Evolutionary conservation across 2,888 invertebrate species (phyloP).

Genomic region (Melolontha melolontha): DNA sequence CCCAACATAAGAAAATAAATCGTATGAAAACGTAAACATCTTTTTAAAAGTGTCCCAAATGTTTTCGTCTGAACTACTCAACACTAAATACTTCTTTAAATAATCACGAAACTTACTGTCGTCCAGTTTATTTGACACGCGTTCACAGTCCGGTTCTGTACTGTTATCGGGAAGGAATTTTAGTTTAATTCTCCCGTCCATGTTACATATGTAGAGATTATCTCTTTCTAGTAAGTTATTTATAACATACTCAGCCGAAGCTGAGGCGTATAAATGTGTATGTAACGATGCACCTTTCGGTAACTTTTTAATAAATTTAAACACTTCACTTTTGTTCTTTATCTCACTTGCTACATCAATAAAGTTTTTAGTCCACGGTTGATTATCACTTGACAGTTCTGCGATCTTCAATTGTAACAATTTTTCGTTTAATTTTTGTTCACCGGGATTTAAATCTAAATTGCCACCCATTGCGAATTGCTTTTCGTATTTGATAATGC

Average conservation of each 20-base stretch:
- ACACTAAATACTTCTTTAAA: slow-evolving; percentile 47
- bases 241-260: slow-evolving; percentile 69
- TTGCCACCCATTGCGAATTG: slow-evolving; percentile 44
- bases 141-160: slow-evolving; percentile 63
- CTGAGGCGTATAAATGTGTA: slow-evolving; percentile 75
- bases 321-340: slow-evolving; percentile 70
- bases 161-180: slow-evolving; percentile 56
- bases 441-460: slow-evolving; percentile 44
- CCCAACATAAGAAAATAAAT: slow-evolving; percentile 32
- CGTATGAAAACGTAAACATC: slow-evolving; percentile 41
- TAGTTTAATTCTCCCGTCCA: slow-evolving; percentile 54
- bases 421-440: slow-evolving; percentile 46
- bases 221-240: slow-evolving; percentile 71
- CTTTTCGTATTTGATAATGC: slow-evolving; percentile 44
- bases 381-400: slow-evolving; percentile 62
- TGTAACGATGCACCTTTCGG: slow-evolving; percentile 81
- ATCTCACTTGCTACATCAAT: slow-evolving; percentile 71
- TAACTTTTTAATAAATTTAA: slow-evolving; percentile 72
- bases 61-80: slow-evolving; percentile 42
- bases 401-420: slow-evolving; percentile 47
- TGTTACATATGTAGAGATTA: slow-evolving; percentile 69
- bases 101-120: slow-evolving; percentile 52
- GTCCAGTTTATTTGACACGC: slow-evolving; percentile 64
- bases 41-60: slow-evolving; percentile 64
- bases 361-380: slow-evolving; percentile 72